Conservation (phyloP, 2,888 invertebrate genomes). For the Aleiodes alternator region DNA sequence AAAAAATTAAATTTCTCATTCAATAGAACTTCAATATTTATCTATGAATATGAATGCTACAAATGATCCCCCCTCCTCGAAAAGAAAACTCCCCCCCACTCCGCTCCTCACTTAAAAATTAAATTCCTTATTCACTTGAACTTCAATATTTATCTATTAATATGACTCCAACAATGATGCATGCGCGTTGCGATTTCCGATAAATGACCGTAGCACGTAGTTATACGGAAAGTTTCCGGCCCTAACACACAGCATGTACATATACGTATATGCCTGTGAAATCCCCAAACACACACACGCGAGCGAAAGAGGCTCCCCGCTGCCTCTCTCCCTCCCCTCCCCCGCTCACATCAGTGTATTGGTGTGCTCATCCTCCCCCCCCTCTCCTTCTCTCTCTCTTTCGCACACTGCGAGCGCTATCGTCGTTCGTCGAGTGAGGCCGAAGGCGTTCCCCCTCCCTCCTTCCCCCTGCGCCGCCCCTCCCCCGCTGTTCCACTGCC, state of each 20-base stretch:
- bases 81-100: too few relatives aligned
- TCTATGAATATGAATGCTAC: too few relatives aligned
- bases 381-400: slow-evolving; percentile 44
- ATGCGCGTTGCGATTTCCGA: slow-evolving; percentile 23
- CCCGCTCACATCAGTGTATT: too few relatives aligned
- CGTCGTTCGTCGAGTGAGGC: slow-evolving; percentile 35
- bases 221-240: slow-evolving; percentile 45
- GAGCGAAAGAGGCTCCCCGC: too few relatives aligned
- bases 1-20: too few relatives aligned
- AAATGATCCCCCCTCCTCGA: too few relatives aligned
- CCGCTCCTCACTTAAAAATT: too few relatives aligned
- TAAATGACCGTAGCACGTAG: slow-evolving; percentile 34
- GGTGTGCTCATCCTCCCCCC: slow-evolving; percentile 35
- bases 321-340: too few relatives aligned
- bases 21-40: too few relatives aligned
- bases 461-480: slow-evolving; percentile 7
- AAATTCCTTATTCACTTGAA: too few relatives aligned
- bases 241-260: not conserved
- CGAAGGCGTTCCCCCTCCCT: slow-evolving; percentile 38
- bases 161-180: too few relatives aligned
- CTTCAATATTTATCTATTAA: too few relatives aligned
- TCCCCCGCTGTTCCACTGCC: not conserved
- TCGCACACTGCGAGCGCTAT: slow-evolving; percentile 39
- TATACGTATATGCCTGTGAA: not conserved
- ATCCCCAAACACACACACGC: not conserved